These are phyloP conservation scores for Pterocles gutturalis DNA, from an alignment of 2,113 vertebrate species.

Conservation along the genomic window DNA sequence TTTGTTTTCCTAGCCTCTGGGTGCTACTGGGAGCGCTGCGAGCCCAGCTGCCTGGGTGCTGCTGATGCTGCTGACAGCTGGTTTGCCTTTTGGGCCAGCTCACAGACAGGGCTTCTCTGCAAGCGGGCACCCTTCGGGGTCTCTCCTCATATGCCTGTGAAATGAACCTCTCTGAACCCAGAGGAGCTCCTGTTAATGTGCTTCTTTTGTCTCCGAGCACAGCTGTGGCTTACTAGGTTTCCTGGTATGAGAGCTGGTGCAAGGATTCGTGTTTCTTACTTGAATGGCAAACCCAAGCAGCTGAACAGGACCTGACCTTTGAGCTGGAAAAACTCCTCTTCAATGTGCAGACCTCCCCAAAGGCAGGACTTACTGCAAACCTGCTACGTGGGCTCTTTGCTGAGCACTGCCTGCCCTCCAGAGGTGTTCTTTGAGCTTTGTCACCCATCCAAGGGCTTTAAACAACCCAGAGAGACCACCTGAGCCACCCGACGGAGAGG, in stretches of 20 bases:
- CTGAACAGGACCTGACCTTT: background rate
- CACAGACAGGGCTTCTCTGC: background rate
- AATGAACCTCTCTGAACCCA: background rate
- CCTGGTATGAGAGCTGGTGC: background rate
- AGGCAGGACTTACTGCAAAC: background rate
- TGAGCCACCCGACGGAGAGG: background rate
- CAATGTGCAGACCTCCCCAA: background rate
- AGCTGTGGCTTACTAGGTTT: background rate
- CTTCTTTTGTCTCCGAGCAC: background rate
- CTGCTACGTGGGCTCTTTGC: background rate
- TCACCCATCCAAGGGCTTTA: background rate
- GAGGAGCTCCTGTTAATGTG: background rate
- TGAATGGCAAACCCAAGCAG: background rate
- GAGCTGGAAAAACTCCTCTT: background rate
- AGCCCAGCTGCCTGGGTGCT: background rate
- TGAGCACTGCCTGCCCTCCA: background rate
- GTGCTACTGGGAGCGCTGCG: accelerated
- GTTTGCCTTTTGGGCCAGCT: background rate
- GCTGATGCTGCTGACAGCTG: background rate
- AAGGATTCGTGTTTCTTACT: background rate
- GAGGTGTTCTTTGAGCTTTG: background rate
- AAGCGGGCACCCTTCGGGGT: accelerated
- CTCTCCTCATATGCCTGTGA: accelerated
- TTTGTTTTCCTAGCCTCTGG: background rate
- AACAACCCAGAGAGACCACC: background rate